A percentile compares a stretch with the other conserved stretches of the same genome.
Evolutionary conservation across 2,113 vertebrate species (phyloP).

Genomic region (Agelaius phoeniceus): DNA sequence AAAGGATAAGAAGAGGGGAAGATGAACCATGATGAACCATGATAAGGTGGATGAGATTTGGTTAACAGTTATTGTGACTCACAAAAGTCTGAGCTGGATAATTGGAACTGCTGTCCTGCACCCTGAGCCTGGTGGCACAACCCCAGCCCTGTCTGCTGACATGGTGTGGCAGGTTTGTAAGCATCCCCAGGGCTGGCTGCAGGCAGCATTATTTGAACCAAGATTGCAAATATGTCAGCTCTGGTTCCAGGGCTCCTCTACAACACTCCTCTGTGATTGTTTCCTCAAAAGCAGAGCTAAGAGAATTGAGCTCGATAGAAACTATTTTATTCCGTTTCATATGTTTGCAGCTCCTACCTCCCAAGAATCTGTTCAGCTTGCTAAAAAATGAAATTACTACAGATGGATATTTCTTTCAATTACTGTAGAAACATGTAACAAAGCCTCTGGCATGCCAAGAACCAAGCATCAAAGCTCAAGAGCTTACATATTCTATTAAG

Average conservation of each 20-base stretch:
- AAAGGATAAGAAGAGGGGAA: neutral
- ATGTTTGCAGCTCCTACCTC: conserved; percentile 33
- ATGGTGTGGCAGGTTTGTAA: neutral
- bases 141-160: neutral
- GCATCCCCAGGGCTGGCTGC: neutral
- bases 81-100: neutral
- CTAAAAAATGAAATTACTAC: conserved; percentile 64
- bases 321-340: conserved; percentile 53
- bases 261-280: conserved; percentile 6
- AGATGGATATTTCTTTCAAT: conserved; percentile 65
- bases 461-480: conserved; percentile 59
- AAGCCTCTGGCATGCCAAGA: conserved; percentile 62
- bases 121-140: neutral
- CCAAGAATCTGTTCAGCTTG: conserved; percentile 61
- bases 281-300: conserved; percentile 58
- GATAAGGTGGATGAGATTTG: neutral
- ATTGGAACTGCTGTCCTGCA: neutral
- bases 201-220: neutral
- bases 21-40: neutral
- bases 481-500: conserved; percentile 62
- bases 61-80: neutral
- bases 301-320: conserved; percentile 38
- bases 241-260: neutral
- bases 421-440: conserved; percentile 65
- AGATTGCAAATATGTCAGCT: neutral